These are phyloP conservation scores for Brevimyrus niger DNA, from an alignment of 2,113 vertebrate genomes.

Conservation along the genomic window DNA sequence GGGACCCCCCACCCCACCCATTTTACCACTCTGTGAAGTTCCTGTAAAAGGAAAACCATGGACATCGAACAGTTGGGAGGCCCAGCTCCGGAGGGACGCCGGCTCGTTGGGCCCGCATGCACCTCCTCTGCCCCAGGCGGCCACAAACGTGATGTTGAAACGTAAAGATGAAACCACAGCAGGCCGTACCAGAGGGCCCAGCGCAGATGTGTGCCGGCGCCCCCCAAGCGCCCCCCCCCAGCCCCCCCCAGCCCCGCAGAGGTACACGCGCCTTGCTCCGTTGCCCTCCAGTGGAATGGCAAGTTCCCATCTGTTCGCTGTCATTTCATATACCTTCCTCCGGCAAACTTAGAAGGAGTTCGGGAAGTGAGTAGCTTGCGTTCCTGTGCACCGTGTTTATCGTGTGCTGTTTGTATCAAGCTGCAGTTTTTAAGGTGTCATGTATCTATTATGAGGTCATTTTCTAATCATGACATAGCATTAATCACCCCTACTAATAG, in stretches of 20 bases:
- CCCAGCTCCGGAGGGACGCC: background rate
- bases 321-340: constrained; percentile 50
- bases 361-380: constrained; percentile 19
- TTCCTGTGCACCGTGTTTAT: no score
- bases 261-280: constrained; percentile 39
- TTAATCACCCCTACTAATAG: background rate
- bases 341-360: background rate
- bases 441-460: background rate
- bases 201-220: constrained; percentile 48
- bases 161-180: constrained; percentile 55
- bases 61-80: background rate
- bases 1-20: no score
- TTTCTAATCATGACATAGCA: background rate
- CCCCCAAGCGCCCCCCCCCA: background rate
- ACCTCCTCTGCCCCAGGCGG: constrained; percentile 22
- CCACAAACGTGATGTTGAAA: constrained; percentile 26
- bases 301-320: constrained; percentile 58
- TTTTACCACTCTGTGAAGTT: background rate
- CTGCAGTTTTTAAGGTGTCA: background rate
- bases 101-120: background rate
- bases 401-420: background rate
- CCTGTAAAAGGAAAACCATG: background rate
- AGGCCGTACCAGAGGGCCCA: constrained; percentile 47
- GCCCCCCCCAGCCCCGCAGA: constrained; percentile 38
- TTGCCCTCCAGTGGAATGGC: constrained; percentile 50